Evolutionary conservation across 2,797 vertebrate species (phyloP).

Genomic region (Mormyrops attenuatus): DNA sequence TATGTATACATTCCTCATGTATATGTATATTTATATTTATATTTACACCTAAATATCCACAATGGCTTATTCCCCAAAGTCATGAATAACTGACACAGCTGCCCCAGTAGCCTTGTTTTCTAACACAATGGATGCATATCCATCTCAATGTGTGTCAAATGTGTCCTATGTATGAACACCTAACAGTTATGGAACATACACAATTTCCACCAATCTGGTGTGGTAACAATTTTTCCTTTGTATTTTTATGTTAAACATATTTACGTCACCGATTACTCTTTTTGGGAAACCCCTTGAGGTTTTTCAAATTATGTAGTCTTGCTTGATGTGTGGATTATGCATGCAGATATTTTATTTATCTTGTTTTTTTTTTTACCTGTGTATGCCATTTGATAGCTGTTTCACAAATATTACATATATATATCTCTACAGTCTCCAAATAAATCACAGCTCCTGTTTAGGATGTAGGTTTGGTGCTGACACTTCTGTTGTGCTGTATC

Average conservation of each 20-base stretch:
- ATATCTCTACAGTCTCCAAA: not conserved
- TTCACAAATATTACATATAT: not conserved
- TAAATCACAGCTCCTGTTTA: not conserved
- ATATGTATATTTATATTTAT: not conserved
- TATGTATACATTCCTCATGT: not conserved
- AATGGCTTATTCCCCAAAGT: not conserved
- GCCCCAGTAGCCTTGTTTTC: not conserved
- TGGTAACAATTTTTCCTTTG: not conserved
- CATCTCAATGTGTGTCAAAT: not conserved
- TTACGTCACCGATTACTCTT: not conserved
- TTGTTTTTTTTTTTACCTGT: not conserved
- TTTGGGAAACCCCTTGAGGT: not conserved
- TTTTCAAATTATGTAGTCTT: not conserved
- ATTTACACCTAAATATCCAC: not conserved
- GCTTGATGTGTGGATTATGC: not conserved
- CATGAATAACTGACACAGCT: not conserved
- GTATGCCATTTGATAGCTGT: not conserved
- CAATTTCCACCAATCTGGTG: not conserved
- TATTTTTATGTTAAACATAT: not conserved
- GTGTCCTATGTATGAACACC: not conserved
- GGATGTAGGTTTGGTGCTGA: not conserved
- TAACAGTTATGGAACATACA: not conserved
- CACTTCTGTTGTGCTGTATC: not conserved
- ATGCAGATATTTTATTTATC: not conserved
- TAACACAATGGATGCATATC: not conserved